A percentile compares a stretch with the other conserved stretches of the same genome.
phyloP scores from a whole-genome alignment of 2,113 vertebrate species.

The Plestiodon gilberti region DNA sequence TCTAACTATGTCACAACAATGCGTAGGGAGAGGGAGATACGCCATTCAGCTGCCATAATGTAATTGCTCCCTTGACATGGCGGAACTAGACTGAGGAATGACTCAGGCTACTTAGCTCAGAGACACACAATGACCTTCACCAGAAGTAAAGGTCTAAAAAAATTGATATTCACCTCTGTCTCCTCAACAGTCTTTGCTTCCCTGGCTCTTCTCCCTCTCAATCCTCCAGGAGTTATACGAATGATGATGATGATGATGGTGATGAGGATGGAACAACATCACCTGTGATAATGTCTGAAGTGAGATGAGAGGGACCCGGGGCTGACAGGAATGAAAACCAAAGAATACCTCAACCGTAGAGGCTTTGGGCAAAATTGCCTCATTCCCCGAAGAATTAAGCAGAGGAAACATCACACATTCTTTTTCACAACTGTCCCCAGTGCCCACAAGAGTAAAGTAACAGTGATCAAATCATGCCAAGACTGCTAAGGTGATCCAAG shows the following conservation, averaged over 20 bases:
- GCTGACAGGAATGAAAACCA: not conserved
- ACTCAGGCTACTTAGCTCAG: not conserved
- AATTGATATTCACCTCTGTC: not conserved
- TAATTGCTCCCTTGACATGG: not conserved
- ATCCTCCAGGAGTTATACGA: not conserved
- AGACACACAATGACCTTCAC: conserved; percentile 22
- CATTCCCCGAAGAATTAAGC: no score
- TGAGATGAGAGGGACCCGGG: not conserved
- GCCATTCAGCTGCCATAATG: not conserved
- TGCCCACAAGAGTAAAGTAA: not conserved
- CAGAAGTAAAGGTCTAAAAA: conserved; percentile 9
- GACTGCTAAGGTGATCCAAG: not conserved
- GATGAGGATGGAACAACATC: not conserved
- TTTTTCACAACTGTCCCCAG: not conserved
- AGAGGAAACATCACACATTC: not conserved
- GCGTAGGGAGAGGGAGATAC: not conserved
- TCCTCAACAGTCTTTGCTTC: not conserved
- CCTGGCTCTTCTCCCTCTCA: not conserved
- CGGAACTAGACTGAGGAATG: not conserved
- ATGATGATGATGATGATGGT: not conserved
- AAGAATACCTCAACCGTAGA: not conserved
- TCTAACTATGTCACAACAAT: not conserved
- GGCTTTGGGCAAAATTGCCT: not conserved
- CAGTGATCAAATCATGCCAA: not conserved
- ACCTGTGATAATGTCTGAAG: not conserved